Conservation (phyloP, 2,888 invertebrate species). For the Alloplasta piceator region DNA sequence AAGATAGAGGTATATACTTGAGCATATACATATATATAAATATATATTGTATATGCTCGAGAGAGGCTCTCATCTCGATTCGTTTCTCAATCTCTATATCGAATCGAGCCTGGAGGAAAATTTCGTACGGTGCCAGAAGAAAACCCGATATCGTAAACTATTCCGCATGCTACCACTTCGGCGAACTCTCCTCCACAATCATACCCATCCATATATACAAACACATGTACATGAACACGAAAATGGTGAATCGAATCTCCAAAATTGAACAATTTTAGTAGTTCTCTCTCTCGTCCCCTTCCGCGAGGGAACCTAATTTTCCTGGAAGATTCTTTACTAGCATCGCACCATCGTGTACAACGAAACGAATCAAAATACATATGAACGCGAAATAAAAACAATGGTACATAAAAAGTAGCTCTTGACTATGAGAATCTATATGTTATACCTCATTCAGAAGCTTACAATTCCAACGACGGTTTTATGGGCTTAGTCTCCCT, state of each 20-base stretch:
- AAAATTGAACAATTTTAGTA: slow-evolving; percentile 66
- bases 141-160: slow-evolving; percentile 65
- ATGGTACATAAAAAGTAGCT: slow-evolving; percentile 11
- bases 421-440: slow-evolving; percentile 42
- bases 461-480: slow-evolving; percentile 31
- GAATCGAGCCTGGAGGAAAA: slow-evolving; percentile 62
- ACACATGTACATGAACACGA: slow-evolving; percentile 8
- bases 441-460: slow-evolving; percentile 26
- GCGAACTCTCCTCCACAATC: slow-evolving; percentile 23
- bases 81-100: slow-evolving; percentile 64
- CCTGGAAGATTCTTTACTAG: slow-evolving; percentile 60
- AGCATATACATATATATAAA: slow-evolving; percentile 35
- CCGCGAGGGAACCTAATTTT: slow-evolving; percentile 56
- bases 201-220: background rate
- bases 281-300: slow-evolving; percentile 13
- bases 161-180: slow-evolving; percentile 39
- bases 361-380: slow-evolving; percentile 38
- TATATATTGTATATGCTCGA: too few species aligned
- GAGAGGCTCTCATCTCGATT: slow-evolving; percentile 60
- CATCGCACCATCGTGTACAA: slow-evolving; percentile 23
- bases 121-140: slow-evolving; percentile 61
- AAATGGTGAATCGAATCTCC: slow-evolving; percentile 39
- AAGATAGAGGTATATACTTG: slow-evolving; percentile 41
- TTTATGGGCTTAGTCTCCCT: slow-evolving; percentile 35
- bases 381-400: slow-evolving; percentile 16